phyloP scores from a whole-genome alignment of 2,113 vertebrate genomes.

The Menura novaehollandiae region DNA sequence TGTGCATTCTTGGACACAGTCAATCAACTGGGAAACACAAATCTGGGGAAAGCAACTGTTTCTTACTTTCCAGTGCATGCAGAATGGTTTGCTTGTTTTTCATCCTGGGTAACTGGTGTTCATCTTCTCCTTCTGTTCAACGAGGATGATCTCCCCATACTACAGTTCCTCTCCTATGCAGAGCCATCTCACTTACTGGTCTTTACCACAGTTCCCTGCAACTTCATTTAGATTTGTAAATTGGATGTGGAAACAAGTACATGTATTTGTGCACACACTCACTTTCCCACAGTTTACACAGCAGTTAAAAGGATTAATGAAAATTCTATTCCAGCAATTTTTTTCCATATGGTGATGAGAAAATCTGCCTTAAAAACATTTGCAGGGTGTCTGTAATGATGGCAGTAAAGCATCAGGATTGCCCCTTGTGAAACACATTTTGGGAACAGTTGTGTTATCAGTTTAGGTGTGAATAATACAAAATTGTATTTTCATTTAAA shows the following conservation, averaged over 20 bases:
- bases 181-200: neutral
- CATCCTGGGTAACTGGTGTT: neutral
- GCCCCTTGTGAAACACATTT: neutral
- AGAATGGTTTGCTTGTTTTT: neutral
- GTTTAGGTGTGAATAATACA: neutral
- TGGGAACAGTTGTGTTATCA: neutral
- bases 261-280: neutral
- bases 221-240: neutral
- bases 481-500: neutral
- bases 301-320: neutral
- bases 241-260: neutral
- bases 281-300: neutral
- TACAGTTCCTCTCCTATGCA: neutral
- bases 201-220: neutral
- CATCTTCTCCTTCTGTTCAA: neutral
- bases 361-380: neutral
- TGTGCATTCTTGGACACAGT: neutral
- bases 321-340: neutral
- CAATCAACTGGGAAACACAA: neutral
- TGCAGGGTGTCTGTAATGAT: neutral
- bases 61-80: neutral
- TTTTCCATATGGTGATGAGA: neutral
- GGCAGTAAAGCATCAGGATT: neutral
- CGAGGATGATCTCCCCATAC: neutral
- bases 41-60: neutral